A percentile compares a stretch with the other conserved stretches of the same genome.
These are phyloP conservation scores for Erpobdella octoculata DNA, from an alignment of 2,888 invertebrate species.

Conservation along the genomic window DNA sequence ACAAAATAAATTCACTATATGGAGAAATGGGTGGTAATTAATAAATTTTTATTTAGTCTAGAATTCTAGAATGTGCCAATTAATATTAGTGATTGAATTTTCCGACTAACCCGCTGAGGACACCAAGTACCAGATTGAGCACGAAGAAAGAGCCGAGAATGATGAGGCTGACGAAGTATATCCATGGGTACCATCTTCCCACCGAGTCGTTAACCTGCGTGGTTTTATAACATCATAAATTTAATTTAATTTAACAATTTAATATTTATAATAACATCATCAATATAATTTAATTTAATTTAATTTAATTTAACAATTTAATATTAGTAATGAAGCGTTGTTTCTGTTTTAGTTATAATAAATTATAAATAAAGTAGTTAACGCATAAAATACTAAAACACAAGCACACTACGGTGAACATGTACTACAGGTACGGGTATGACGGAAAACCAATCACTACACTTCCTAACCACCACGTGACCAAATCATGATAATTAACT, in stretches of 20 bases:
- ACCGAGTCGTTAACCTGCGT: constrained; percentile 86
- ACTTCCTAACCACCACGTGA: no score
- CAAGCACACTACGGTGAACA: no score
- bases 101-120: constrained; percentile 75
- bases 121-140: constrained; percentile 99
- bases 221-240: not conserved
- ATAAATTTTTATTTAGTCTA: no score
- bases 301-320: not conserved
- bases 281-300: not conserved
- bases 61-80: no score
- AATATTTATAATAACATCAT: constrained; percentile 28
- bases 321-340: not conserved
- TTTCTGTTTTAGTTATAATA: not conserved
- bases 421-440: no score
- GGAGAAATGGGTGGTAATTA: not conserved
- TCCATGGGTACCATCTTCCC: constrained; percentile 96
- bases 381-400: no score
- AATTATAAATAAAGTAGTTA: no score
- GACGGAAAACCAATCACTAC: no score
- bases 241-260: not conserved
- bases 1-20: no score
- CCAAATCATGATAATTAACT: no score
- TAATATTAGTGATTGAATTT: not conserved
- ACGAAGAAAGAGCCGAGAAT: constrained; percentile 99
- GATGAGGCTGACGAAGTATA: constrained; percentile 97